A percentile compares a stretch with the other conserved stretches of the same genome.
phyloP scores from a whole-genome alignment of 2,113 vertebrate species.

The Daphoenositta chrysoptera region DNA sequence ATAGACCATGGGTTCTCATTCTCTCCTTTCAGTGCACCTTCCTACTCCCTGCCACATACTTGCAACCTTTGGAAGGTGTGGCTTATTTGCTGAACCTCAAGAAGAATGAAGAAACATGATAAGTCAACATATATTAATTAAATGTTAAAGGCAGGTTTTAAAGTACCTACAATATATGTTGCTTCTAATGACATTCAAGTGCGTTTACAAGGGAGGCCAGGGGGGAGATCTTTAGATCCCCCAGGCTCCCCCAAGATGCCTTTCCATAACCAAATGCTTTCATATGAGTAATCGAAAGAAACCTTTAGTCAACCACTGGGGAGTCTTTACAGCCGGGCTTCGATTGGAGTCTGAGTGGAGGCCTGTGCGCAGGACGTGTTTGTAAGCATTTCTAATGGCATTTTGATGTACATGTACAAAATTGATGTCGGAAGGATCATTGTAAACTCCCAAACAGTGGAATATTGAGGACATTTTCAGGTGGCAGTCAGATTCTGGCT shows the following conservation, averaged over 20 bases:
- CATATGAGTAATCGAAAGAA: slow-evolving; percentile 72
- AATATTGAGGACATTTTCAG: slow-evolving; percentile 83
- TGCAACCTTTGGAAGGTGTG: background rate
- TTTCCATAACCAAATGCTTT: slow-evolving; percentile 75
- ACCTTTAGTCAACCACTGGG: slow-evolving; percentile 73
- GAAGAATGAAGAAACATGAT: background rate
- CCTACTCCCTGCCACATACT: background rate
- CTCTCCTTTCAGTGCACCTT: background rate
- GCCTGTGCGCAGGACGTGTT: slow-evolving; percentile 58
- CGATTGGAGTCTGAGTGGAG: slow-evolving; percentile 55
- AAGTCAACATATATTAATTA: slow-evolving; percentile 49
- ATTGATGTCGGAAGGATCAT: slow-evolving; percentile 84
- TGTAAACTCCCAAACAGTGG: slow-evolving; percentile 82
- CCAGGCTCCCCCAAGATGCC: slow-evolving; percentile 31
- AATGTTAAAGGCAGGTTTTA: slow-evolving; percentile 38
- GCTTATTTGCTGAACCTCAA: background rate
- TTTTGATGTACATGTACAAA: slow-evolving; percentile 97
- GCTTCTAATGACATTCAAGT: slow-evolving; percentile 40
- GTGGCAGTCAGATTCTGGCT: slow-evolving; percentile 81
- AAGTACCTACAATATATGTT: slow-evolving; percentile 11
- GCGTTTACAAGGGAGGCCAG: background rate
- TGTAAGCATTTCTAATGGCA: slow-evolving; percentile 90
- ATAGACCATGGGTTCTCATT: background rate
- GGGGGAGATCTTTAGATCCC: slow-evolving; percentile 13
- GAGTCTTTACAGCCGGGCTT: slow-evolving; percentile 69